Conservation (phyloP, 2,113 vertebrate genomes). For the Callithrix jacchus region DNA sequence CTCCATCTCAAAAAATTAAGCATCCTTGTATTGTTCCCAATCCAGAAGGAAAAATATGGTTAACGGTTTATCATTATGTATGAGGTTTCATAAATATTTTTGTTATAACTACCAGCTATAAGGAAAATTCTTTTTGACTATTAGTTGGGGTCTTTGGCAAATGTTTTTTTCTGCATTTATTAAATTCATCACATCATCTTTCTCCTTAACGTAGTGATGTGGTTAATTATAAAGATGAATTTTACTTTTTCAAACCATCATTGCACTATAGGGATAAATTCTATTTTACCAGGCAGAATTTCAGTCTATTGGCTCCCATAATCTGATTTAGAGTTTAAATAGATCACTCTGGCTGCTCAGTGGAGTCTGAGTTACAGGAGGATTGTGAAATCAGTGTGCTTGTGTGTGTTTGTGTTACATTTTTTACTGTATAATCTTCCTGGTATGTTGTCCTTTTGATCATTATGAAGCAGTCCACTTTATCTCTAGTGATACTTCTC, state of each 20-base stretch:
- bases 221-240: conserved; percentile 6
- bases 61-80: not conserved
- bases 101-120: not conserved
- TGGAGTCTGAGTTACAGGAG: not conserved
- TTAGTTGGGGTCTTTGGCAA: not conserved
- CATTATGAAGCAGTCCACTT: not conserved
- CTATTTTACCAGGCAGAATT: not conserved
- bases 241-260: not conserved
- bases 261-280: not conserved
- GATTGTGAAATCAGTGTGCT: not conserved
- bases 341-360: not conserved
- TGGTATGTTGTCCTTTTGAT: not conserved
- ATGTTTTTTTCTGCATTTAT: not conserved
- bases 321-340: not conserved
- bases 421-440: not conserved
- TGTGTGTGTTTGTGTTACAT: not conserved
- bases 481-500: not conserved
- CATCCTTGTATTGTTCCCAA: not conserved
- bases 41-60: not conserved
- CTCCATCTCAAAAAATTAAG: not conserved
- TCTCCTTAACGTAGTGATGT: not conserved
- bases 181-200: not conserved
- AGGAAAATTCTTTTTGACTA: not conserved
- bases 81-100: not conserved
- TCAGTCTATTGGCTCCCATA: not conserved